Percentiles rank a stretch among this genome's conserved stretches.
Conservation (phyloP, 2,888 invertebrate genomes). For the Heterodera filipjevi region DNA sequence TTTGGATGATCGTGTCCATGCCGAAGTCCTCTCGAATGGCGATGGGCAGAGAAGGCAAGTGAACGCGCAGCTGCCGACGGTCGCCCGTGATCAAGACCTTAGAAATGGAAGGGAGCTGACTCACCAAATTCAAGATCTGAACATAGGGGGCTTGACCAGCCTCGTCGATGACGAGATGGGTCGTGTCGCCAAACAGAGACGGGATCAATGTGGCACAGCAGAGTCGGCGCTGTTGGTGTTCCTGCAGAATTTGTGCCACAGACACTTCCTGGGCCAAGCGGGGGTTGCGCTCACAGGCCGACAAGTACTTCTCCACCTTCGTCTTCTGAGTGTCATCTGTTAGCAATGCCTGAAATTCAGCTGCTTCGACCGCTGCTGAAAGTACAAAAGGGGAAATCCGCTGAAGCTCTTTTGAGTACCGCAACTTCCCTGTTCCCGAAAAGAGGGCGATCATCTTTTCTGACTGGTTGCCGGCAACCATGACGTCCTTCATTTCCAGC, state of each 20-base stretch:
- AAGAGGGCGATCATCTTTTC: neutral
- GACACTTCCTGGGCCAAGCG: slow-evolving; percentile 4
- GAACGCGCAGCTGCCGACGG: neutral
- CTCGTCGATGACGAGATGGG: slow-evolving; percentile 1
- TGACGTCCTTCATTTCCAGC: neutral
- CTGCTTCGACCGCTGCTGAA: neutral
- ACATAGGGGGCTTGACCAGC: slow-evolving; percentile 4
- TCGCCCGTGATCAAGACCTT: slow-evolving; percentile 12
- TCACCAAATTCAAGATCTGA: neutral
- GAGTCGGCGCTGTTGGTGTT: neutral
- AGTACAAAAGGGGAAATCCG: neutral
- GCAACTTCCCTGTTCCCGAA: neutral
- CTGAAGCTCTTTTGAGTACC: neutral
- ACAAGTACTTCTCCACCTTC: neutral
- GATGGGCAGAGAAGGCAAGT: neutral
- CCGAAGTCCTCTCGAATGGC: slow-evolving; percentile 14
- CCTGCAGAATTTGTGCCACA: slow-evolving; percentile 3
- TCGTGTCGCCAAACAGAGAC: neutral
- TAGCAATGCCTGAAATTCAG: neutral
- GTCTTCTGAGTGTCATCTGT: neutral
- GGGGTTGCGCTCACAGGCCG: neutral
- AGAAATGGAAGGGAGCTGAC: neutral
- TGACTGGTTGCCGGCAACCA: neutral
- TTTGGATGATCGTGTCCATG: slow-evolving; percentile 14
- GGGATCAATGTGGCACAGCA: slow-evolving; percentile 2